These are phyloP conservation scores for Melanotaenia parkinsoni DNA, from an alignment of 2,797 vertebrate genomes.

Conservation along the genomic window DNA sequence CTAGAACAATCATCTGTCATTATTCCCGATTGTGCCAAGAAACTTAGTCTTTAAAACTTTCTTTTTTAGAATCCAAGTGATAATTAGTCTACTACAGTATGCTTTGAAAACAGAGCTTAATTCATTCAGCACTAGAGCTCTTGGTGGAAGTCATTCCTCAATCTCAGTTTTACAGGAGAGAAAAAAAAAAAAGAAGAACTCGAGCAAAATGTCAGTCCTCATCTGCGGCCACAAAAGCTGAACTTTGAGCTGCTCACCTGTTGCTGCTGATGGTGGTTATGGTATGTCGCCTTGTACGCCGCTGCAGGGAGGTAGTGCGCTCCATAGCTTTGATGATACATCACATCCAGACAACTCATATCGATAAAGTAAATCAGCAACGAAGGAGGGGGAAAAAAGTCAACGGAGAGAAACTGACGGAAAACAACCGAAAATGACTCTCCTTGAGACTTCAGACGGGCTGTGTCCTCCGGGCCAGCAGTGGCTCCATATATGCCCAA, in stretches of 20 bases:
- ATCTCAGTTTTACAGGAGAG: background rate
- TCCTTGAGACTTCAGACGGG: constrained; percentile 71
- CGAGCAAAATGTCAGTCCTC: background rate
- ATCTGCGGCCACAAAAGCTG: background rate
- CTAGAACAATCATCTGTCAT: background rate
- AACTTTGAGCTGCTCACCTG: constrained; percentile 86
- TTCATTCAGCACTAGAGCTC: background rate
- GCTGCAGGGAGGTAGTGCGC: constrained; percentile 87
- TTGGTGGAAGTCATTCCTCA: background rate
- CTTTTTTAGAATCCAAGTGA: background rate
- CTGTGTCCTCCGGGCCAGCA: constrained; percentile 65
- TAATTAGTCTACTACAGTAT: background rate
- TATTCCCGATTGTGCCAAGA: background rate
- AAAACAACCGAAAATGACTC: constrained; percentile 46
- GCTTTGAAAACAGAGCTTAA: background rate
- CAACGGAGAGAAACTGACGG: constrained; percentile 37
- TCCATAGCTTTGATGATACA: constrained; percentile 93
- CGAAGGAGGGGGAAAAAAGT: constrained; percentile 19
- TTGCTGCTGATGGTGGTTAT: constrained; percentile 83
- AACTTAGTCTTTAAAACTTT: background rate
- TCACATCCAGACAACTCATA: constrained; percentile 98
- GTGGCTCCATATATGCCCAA: constrained; percentile 83
- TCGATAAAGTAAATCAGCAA: constrained; percentile 73
- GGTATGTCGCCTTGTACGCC: constrained; percentile 86
- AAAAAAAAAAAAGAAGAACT: background rate